A percentile compares a stretch with the other conserved stretches of the same genome.
Evolutionary conservation across 2,888 invertebrate species (phyloP).

Genomic region (Drosophila incognita): DNA sequence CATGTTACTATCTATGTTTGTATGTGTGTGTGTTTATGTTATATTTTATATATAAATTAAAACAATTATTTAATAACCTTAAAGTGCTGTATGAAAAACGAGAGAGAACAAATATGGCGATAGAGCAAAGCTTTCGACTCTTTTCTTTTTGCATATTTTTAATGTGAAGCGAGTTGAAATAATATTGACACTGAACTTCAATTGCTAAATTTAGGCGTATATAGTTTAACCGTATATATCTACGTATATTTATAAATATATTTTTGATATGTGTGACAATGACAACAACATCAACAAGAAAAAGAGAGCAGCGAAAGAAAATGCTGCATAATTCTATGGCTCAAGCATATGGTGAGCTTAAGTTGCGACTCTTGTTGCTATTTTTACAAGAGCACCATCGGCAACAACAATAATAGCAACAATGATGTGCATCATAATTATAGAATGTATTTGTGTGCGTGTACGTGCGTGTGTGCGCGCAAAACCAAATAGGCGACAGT

Average conservation of each 20-base stretch:
- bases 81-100: conserved; percentile 3
- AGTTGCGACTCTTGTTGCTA: conserved; percentile 30
- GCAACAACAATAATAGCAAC: conserved; percentile 28
- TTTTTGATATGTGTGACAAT: conserved; percentile 12
- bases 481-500: conserved; percentile 33
- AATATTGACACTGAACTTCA: conserved; percentile 76
- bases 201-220: conserved; percentile 21
- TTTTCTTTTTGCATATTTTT: conserved; percentile 28
- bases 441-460: conserved; percentile 28
- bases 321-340: conserved; percentile 44
- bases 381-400: conserved; percentile 13
- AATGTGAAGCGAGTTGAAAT: conserved; percentile 60
- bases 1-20: conserved; percentile 5
- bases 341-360: conserved; percentile 63
- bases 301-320: neutral
- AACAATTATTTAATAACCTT: conserved; percentile 40
- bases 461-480: conserved; percentile 17
- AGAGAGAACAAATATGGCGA: conserved; percentile 57
- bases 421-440: conserved; percentile 46
- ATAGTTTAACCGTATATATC: neutral
- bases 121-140: conserved; percentile 59
- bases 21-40: conserved; percentile 13
- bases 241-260: neutral
- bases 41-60: conserved; percentile 12
- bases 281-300: conserved; percentile 25